Conservation (phyloP, 2,797 vertebrate species). For the Anas bahamensis region DNA sequence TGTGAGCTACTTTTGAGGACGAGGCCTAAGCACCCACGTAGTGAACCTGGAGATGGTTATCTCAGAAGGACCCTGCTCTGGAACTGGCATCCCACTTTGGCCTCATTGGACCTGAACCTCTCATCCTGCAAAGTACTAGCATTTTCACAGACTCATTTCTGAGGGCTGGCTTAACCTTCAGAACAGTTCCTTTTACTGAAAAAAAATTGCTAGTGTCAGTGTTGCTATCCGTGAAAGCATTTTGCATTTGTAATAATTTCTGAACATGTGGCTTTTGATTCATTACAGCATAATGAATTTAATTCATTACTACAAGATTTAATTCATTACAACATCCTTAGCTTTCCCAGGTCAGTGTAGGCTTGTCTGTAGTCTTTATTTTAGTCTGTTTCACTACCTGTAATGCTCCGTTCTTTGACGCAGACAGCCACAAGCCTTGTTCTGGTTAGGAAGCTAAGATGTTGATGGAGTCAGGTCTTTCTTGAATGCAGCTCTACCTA, state of each 20-base stretch:
- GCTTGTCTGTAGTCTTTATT: not conserved
- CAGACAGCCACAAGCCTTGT: not conserved
- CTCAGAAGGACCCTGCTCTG: not conserved
- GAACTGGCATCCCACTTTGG: not conserved
- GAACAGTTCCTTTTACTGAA: not conserved
- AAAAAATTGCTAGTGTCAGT: not conserved
- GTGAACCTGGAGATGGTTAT: not conserved
- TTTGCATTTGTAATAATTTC: not conserved
- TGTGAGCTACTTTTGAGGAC: not conserved
- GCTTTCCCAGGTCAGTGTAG: not conserved
- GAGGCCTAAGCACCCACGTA: accelerated
- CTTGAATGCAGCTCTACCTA: not conserved
- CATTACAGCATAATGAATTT: not conserved
- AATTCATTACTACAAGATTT: not conserved
- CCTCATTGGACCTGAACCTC: not conserved
- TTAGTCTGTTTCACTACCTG: not conserved
- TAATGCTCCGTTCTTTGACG: not conserved
- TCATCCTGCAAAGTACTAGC: not conserved
- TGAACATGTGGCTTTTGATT: not conserved
- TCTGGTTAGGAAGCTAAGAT: not conserved
- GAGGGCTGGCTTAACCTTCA: not conserved
- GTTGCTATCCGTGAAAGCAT: not conserved
- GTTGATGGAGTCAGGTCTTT: not conserved
- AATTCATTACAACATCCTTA: not conserved
- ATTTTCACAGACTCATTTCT: not conserved